Evolutionary conservation across 2,113 vertebrate genomes (phyloP).

Genomic region (Murina feae): DNA sequence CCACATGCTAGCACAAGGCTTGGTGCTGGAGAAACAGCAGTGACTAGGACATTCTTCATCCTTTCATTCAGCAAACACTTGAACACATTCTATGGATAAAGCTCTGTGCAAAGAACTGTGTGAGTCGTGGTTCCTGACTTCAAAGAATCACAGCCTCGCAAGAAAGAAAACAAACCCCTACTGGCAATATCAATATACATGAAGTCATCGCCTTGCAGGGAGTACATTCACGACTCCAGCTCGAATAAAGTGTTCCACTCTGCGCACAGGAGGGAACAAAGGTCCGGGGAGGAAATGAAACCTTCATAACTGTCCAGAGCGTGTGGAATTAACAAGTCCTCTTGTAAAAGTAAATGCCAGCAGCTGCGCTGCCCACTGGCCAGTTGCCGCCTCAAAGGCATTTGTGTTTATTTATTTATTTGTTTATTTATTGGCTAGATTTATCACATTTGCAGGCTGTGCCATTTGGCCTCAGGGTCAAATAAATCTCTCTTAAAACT

Average conservation of each 20-base stretch:
- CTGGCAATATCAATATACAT: slow-evolving; percentile 59
- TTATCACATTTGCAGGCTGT: slow-evolving; percentile 64
- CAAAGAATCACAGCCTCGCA: slow-evolving; percentile 49
- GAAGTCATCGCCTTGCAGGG: slow-evolving; percentile 54
- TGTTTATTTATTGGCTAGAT: slow-evolving; percentile 73
- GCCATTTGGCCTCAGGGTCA: slow-evolving; percentile 62
- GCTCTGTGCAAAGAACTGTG: slow-evolving; percentile 2
- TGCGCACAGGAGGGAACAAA: neutral
- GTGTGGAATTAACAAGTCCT: slow-evolving; percentile 62
- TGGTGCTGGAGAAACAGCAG: neutral
- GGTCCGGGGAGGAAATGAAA: slow-evolving; percentile 56
- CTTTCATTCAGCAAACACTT: neutral
- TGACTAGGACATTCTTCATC: neutral
- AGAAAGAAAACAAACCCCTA: slow-evolving; percentile 58
- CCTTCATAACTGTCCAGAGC: slow-evolving; percentile 59
- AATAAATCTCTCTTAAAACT: slow-evolving; percentile 69
- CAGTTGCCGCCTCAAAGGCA: slow-evolving; percentile 39
- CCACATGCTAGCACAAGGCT: rapidly evolving
- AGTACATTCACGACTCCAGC: slow-evolving; percentile 23
- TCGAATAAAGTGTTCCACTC: slow-evolving; percentile 23
- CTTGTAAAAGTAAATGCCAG: slow-evolving; percentile 69
- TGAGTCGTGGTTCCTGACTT: neutral
- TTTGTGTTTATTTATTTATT: slow-evolving; percentile 72
- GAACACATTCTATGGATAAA: neutral
- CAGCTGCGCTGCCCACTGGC: slow-evolving; percentile 22